Conservation (phyloP, 2,888 invertebrate species). For the Augochlorella aurata region DNA sequence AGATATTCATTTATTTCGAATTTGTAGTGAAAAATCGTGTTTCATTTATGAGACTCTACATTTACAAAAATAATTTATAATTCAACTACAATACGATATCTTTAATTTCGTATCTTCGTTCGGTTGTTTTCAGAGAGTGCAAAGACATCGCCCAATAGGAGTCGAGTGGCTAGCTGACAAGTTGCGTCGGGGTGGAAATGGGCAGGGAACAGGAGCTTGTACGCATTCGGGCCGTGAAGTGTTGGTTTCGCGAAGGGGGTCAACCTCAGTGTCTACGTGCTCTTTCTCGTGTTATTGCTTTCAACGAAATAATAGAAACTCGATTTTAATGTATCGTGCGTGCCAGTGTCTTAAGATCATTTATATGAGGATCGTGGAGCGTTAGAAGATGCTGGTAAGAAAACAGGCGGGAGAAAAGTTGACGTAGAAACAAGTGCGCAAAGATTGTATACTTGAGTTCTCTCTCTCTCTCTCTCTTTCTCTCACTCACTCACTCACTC, state of each 20-base stretch:
- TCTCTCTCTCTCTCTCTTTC: neutral
- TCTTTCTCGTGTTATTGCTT: constrained; percentile 43
- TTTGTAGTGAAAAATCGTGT: constrained; percentile 40
- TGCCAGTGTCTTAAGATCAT: constrained; percentile 51
- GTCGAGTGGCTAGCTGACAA: constrained; percentile 63
- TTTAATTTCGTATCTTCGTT: constrained; percentile 49
- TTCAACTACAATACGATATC: neutral
- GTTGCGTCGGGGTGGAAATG: constrained; percentile 65
- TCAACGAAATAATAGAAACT: constrained; percentile 42
- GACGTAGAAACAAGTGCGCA: constrained; percentile 63
- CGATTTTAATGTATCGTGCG: constrained; percentile 58
- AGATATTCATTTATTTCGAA: constrained; percentile 48
- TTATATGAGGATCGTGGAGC: constrained; percentile 72
- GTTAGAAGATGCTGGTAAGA: constrained; percentile 78
- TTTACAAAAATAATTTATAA: constrained; percentile 10
- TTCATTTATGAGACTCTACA: neutral
- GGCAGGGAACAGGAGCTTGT: constrained; percentile 64
- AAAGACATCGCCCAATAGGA: constrained; percentile 61
- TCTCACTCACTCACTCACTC: neutral
- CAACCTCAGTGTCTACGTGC: constrained; percentile 46
- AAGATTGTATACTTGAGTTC: constrained; percentile 56
- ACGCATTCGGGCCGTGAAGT: constrained; percentile 65
- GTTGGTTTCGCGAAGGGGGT: constrained; percentile 63
- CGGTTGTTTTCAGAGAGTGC: constrained; percentile 59
- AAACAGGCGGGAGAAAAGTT: constrained; percentile 71